These are phyloP conservation scores for Leucophenga montana DNA, from an alignment of 2,888 invertebrate species.

Conservation along the genomic window DNA sequence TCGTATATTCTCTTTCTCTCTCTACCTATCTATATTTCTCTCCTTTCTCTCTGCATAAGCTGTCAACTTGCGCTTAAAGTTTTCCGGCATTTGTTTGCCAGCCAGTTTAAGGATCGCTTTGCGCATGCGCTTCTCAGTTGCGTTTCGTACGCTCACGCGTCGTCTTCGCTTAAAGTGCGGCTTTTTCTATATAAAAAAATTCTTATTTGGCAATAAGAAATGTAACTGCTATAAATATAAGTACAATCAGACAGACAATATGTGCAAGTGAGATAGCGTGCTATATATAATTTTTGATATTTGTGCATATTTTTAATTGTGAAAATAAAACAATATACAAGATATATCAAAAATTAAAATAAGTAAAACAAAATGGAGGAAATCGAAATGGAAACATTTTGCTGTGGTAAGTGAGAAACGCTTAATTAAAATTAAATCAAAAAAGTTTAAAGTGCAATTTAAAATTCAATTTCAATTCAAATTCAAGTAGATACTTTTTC, in stretches of 20 bases:
- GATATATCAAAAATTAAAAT: constrained; percentile 26
- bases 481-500: background rate
- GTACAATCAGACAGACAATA: background rate
- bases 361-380: constrained; percentile 58
- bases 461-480: no score
- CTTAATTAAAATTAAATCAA: constrained; percentile 30
- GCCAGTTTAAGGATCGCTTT: constrained; percentile 8
- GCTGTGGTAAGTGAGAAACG: constrained; percentile 72
- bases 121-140: constrained; percentile 22
- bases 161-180: background rate
- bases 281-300: constrained; percentile 18
- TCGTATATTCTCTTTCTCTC: constrained; percentile 28
- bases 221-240: background rate
- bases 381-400: constrained; percentile 70
- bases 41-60: background rate
- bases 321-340: constrained; percentile 2
- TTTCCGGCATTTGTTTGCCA: background rate
- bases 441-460: background rate
- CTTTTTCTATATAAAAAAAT: background rate
- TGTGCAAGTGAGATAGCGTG: constrained; percentile 43
- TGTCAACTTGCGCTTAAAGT: constrained; percentile 1
- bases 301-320: constrained; percentile 23
- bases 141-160: background rate
- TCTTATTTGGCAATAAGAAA: background rate
- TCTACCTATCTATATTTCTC: background rate